Conservation (phyloP, 2,113 vertebrate genomes). For the Empidonax traillii region DNA sequence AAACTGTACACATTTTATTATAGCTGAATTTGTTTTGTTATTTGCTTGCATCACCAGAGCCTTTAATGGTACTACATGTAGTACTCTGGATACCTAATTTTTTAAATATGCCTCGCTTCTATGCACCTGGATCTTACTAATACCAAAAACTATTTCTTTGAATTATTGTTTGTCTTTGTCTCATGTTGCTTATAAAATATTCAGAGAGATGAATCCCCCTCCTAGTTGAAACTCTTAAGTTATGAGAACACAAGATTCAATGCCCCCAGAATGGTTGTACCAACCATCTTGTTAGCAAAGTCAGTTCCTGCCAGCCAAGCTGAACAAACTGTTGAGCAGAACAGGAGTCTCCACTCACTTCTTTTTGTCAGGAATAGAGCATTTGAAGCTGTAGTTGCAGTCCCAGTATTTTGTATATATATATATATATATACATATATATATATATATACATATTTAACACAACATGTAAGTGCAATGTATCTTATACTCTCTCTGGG, state of each 20-base stretch:
- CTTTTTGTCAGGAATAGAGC: background rate
- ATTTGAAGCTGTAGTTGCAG: background rate
- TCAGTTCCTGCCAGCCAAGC: background rate
- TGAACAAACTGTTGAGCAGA: background rate
- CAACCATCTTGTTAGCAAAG: background rate
- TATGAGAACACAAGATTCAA: background rate
- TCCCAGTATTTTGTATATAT: accelerated
- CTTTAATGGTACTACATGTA: background rate
- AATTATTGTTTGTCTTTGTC: background rate
- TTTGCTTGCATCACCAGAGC: background rate
- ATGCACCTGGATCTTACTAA: background rate
- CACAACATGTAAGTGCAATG: background rate
- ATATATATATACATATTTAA: background rate
- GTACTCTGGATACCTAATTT: background rate
- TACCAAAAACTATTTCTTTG: background rate
- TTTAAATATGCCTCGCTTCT: background rate
- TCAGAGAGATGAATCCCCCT: background rate
- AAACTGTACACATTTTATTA: background rate
- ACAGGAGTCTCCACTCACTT: background rate
- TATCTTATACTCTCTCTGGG: background rate
- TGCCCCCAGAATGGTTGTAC: background rate
- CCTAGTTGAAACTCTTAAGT: background rate
- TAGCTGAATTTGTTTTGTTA: background rate
- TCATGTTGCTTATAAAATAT: background rate
- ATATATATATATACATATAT: background rate